These are phyloP conservation scores for Phragmatobia fuliginosa DNA, from an alignment of 2,888 invertebrate genomes.

Conservation along the genomic window DNA sequence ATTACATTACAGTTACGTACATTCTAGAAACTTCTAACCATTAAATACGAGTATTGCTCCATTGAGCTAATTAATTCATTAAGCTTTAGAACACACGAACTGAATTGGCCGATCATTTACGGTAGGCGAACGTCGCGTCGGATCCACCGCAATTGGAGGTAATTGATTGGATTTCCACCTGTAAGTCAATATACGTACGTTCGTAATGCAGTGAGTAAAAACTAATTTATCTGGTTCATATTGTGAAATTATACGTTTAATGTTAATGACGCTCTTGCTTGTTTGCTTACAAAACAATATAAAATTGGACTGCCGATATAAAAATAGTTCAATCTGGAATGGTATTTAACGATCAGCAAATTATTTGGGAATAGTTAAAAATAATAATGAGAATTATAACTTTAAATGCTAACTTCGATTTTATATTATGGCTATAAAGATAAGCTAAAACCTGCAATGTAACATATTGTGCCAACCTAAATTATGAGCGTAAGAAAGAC, in stretches of 20 bases:
- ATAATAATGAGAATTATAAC: too few relatives aligned
- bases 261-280: background rate
- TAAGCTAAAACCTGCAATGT: too few relatives aligned
- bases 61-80: conserved; percentile 21
- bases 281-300: too few relatives aligned
- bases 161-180: conserved; percentile 7
- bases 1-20: background rate
- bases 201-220: background rate
- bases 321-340: too few relatives aligned
- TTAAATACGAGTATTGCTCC: conserved; percentile 1
- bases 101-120: conserved; percentile 13
- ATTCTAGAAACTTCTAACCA: conserved; percentile 5
- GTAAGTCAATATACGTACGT: background rate
- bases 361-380: too few relatives aligned
- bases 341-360: too few relatives aligned
- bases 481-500: too few relatives aligned
- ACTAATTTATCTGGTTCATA: background rate
- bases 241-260: background rate
- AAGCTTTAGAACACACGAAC: conserved; percentile 14
- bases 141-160: background rate
- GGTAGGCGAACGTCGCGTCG: background rate
- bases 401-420: too few relatives aligned
- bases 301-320: too few relatives aligned
- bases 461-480: too few relatives aligned
- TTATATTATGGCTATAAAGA: too few relatives aligned